Percentiles rank a stretch among this genome's conserved stretches.
phyloP scores from a whole-genome alignment of 2,888 invertebrate genomes.

The Drosophila merina region DNA sequence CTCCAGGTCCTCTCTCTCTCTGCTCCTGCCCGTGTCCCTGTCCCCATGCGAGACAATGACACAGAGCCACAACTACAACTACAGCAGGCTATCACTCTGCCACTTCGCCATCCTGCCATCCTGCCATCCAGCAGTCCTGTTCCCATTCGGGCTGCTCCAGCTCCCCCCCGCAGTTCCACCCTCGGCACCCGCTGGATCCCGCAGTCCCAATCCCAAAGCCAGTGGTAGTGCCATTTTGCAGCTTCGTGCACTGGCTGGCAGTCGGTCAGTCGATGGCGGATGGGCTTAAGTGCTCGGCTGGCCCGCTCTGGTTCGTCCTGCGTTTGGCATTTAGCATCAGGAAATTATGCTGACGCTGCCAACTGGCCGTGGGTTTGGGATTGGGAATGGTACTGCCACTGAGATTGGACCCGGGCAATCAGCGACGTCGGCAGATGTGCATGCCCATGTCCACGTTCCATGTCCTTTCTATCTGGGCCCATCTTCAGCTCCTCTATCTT shows the following conservation, averaged over 20 bases:
- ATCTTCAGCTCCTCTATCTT: slow-evolving; percentile 40
- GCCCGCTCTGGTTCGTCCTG: slow-evolving; percentile 47
- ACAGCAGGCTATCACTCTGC: slow-evolving; percentile 33
- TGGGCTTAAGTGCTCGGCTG: slow-evolving; percentile 69
- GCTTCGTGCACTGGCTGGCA: slow-evolving; percentile 52
- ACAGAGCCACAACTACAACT: slow-evolving; percentile 67
- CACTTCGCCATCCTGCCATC: slow-evolving; percentile 2
- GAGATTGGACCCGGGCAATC: slow-evolving; percentile 62
- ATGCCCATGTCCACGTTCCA: slow-evolving; percentile 47
- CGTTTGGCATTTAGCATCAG: slow-evolving; percentile 82
- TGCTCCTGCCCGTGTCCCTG: slow-evolving; percentile 15
- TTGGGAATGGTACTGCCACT: slow-evolving; percentile 39
- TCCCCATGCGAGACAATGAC: slow-evolving; percentile 69
- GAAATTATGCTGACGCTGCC: slow-evolving; percentile 83
- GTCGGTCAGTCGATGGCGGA: slow-evolving; percentile 65
- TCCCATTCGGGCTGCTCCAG: slow-evolving; percentile 30
- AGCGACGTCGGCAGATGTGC: slow-evolving; percentile 74
- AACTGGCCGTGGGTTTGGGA: slow-evolving; percentile 58
- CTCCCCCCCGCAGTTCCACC: not conserved
- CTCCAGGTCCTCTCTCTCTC: not conserved
- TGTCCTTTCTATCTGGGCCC: slow-evolving; percentile 60
- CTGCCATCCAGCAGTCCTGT: slow-evolving; percentile 13
- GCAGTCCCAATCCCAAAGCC: slow-evolving; percentile 15
- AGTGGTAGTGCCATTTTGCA: slow-evolving; percentile 33
- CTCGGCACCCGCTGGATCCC: not conserved